Percentiles rank a stretch among this genome's conserved stretches.
Conservation (phyloP, 1,140 invertebrate species). For the Drosophila punjabiensis region DNA sequence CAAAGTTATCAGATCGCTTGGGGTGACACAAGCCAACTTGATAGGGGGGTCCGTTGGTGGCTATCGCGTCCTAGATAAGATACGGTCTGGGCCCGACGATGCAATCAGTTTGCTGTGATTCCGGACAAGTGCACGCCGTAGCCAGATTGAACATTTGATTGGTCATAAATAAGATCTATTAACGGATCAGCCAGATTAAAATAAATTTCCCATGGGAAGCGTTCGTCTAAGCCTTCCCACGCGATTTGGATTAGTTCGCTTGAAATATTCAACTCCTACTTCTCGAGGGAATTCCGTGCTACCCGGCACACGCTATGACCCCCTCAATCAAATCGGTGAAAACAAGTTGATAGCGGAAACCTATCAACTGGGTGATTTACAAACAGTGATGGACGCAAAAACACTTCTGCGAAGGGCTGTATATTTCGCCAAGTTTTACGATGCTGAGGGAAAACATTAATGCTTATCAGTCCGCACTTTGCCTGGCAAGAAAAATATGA, state of each 20-base stretch:
- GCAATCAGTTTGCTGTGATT: conserved; percentile 6
- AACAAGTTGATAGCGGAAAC: conserved; percentile 9
- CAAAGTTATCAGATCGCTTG: neutral
- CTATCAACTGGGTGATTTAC: conserved; percentile 3
- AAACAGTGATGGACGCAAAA: neutral
- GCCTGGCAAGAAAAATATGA: neutral
- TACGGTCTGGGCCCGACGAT: neutral
- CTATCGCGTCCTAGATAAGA: conserved; percentile 8
- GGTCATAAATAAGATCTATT: neutral
- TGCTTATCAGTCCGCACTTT: conserved; percentile 6
- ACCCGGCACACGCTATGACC: neutral
- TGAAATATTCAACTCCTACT: neutral
- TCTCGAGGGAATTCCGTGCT: neutral
- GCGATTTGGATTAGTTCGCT: neutral
- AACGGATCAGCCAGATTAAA: neutral
- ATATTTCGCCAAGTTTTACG: conserved; percentile 18
- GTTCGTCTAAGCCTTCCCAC: neutral
- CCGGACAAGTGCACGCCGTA: conserved; percentile 6
- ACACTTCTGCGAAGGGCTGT: conserved; percentile 2
- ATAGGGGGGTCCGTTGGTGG: neutral
- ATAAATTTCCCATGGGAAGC: neutral
- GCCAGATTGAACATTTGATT: neutral
- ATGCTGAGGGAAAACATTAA: neutral
- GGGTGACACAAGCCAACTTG: neutral
- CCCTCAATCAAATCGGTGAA: neutral